Evolutionary conservation across 2,888 invertebrate genomes (phyloP).

Genomic region (Apamea monoglypha): DNA sequence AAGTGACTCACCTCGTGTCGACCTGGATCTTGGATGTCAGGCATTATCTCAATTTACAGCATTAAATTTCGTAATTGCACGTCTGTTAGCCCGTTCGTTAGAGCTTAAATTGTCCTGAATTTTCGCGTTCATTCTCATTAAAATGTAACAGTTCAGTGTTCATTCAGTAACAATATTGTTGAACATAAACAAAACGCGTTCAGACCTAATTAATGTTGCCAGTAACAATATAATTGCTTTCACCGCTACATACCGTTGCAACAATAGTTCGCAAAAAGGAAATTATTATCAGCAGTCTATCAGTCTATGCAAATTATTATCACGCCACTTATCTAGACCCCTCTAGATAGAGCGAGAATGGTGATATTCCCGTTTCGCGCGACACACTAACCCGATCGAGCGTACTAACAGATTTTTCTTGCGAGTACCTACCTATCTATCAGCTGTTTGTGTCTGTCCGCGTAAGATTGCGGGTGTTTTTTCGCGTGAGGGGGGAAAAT

Average conservation of each 20-base stretch:
- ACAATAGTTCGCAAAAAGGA: conserved; percentile 81
- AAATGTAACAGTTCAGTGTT: conserved; percentile 47
- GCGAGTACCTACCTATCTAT: conserved; percentile 76
- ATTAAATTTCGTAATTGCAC: conserved; percentile 80
- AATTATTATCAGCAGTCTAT: conserved; percentile 84
- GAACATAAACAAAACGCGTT: conserved; percentile 58
- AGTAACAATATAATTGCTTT: conserved; percentile 72
- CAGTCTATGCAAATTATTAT: conserved; percentile 87
- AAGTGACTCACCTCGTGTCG: conserved; percentile 79
- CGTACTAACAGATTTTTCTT: conserved; percentile 83
- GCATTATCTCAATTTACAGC: conserved; percentile 82
- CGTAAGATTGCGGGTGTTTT: conserved; percentile 70
- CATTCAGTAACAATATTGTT: conserved; percentile 29
- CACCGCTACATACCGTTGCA: conserved; percentile 75
- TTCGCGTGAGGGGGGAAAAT: conserved; percentile 75
- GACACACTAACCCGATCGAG: conserved; percentile 86
- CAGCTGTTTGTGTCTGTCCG: conserved; percentile 80
- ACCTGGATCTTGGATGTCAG: conserved; percentile 75
- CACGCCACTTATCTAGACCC: conserved; percentile 85
- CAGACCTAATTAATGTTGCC: conserved; percentile 43
- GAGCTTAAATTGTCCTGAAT: conserved; percentile 60
- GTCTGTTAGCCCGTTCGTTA: conserved; percentile 51
- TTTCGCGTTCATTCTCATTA: conserved; percentile 47
- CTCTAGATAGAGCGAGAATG: conserved; percentile 79
- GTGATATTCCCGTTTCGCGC: conserved; percentile 75